Base-by-base conservation (phyloP, 2,888 invertebrate genomes). In the Seira ritae region DNA sequence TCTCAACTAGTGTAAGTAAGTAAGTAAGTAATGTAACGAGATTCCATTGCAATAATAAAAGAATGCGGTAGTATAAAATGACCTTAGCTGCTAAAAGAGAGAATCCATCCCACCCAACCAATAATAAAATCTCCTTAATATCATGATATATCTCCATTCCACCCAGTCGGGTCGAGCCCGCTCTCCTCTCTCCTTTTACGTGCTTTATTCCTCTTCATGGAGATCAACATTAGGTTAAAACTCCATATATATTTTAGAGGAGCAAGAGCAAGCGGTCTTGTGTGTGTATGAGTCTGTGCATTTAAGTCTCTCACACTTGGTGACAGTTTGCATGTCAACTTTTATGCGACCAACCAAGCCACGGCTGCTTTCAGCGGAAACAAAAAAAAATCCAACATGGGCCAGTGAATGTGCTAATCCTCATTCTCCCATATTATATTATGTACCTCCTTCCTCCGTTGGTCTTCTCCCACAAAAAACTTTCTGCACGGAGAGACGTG, bases 181-280 rank as follows among this genome's bases (percentile, higher is more conserved):
- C 17, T 12, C n/a, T 15, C 15, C 12, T 17, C 15, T 3, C 17
- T 12, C n/a, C 55, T 17, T n/a, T 55, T n/a, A 55, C 55, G 55
- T 55, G 55, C 55, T 17, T 55, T 55, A 55, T 55, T 55, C 55
- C 55, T 55, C 55, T 55, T 55, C 15, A 55, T 3, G 17, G 55
- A 55, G 55, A 55, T 55, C 55, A 31, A 31, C 31, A 31, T 31
- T 31, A 55, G 55, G 55, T 55, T 17, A 55, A 12, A 55, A 2
- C 8, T 31, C 8, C 2, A 31, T 31, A 31, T 31, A n/a, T n/a
- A n/a, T 31, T 31, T 31, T 31, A 2, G 31, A 4, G 31, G 31
- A 31, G 8, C 8, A 31, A n/a, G 2, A 31, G 31, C 31, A 55
- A 17, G 55, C 15, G 1, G n/a, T 55, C 15, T 17, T n/a, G 55